Base-by-base conservation (phyloP, 2,888 invertebrate species). In the Caenorhabditis sp. region DNA sequence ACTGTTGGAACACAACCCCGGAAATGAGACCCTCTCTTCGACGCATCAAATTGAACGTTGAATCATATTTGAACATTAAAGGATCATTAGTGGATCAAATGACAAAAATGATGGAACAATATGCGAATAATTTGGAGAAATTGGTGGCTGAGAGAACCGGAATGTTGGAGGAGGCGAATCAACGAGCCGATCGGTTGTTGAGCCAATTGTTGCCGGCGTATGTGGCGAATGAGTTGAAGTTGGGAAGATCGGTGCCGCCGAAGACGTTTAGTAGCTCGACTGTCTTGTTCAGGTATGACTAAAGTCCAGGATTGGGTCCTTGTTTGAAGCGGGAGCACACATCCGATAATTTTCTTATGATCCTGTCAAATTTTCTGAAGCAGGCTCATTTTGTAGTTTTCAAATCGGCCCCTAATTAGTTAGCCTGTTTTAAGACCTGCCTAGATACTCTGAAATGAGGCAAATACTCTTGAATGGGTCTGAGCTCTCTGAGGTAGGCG, bases 81-180 rank as follows among this genome's bases (percentile, higher is more conserved):
- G 87, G 87, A 52, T 80, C 80, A 23, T 69, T 87, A 43, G 87
- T 87, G 25, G 87, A 87, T 63, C 87, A 87, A 64, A 86, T 86
- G 86, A 86, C 85, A 77, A 69, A 83, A 63, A 73, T 81, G 75
- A 79, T 77, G 77, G 77, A 77, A 58, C 76, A 85, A 61, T 87
- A 87, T 58, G 85, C 87, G 14, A 87, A 87, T 60, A 87, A 87
- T 64, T 70, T 87, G 52, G 87, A 87, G 70, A 87, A 87, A 54
- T 36, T 87, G 8, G 87, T 87, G 8, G 76, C 84, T 26, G 87
- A 87, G 52, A 64, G 87, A 67, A 87, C 87, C 25, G 85, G 84
- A 70, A 84, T 87, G 85, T 74, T 87, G 62, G 87, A 87, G 60
- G 87, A 87, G 62, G 87, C 87, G 1, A 87, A 86, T 57, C 62